Evolutionary conservation across 2,113 vertebrate genomes (phyloP).

Genomic region (Oreocharis arfaki): DNA sequence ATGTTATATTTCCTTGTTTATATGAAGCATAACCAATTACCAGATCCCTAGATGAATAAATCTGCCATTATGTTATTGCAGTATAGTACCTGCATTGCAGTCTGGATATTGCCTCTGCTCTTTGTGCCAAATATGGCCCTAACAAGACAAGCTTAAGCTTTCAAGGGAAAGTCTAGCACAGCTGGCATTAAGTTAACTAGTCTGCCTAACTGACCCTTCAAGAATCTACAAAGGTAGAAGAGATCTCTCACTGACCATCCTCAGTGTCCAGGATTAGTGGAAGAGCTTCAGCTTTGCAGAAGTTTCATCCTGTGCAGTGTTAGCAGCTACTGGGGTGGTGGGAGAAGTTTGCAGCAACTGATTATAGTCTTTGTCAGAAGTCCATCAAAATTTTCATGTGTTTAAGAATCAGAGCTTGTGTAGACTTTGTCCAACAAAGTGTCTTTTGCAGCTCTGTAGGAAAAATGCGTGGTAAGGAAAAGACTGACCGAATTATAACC

Average conservation of each 20-base stretch:
- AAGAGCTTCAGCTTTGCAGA: background rate
- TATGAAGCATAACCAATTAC: background rate
- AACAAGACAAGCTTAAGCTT: background rate
- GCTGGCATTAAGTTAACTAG: background rate
- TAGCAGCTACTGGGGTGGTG: background rate
- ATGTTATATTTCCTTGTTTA: background rate
- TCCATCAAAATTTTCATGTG: background rate
- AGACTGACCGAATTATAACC: background rate
- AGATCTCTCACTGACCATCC: background rate
- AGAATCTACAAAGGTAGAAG: background rate
- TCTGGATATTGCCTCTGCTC: background rate
- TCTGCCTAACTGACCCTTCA: background rate
- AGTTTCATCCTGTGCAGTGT: background rate
- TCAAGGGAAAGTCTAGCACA: background rate
- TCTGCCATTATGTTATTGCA: background rate
- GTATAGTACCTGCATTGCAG: background rate
- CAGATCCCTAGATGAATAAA: background rate
- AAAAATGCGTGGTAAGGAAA: background rate
- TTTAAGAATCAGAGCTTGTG: background rate
- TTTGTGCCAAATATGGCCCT: background rate
- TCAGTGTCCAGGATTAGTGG: background rate
- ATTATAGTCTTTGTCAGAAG: background rate
- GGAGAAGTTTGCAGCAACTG: background rate
- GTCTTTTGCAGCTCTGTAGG: background rate
- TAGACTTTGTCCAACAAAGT: background rate